Percentiles rank a stretch among this genome's conserved stretches.
Evolutionary conservation across 2,113 vertebrate genomes (phyloP).

Genomic region (Pachyramphus minor): DNA sequence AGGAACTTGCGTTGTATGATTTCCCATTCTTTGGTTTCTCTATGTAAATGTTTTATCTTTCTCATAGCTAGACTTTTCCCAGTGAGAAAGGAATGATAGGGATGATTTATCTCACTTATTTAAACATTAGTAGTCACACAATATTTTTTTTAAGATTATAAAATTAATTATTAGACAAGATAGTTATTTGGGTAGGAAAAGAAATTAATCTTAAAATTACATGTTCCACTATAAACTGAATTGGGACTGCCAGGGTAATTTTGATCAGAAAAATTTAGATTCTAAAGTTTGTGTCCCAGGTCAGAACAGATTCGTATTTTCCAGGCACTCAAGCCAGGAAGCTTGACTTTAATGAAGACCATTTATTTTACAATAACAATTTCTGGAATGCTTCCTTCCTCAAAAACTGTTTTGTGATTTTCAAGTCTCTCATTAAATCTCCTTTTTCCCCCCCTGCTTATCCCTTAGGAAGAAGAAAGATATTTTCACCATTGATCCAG

Average conservation of each 20-base stretch:
- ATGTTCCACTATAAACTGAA: background rate
- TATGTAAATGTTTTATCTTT: background rate
- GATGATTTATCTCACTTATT: background rate
- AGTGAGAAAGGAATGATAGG: background rate
- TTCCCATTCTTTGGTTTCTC: background rate
- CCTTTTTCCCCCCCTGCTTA: background rate
- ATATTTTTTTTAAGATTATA: background rate
- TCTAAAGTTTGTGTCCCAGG: background rate
- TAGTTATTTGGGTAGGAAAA: background rate
- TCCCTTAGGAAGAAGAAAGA: slow-evolving; percentile 81
- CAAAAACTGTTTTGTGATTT: background rate
- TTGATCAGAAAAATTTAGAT: background rate
- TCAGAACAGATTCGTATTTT: background rate
- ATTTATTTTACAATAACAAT: background rate
- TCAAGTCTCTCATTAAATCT: background rate
- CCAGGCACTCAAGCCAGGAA: background rate
- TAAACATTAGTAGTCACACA: background rate
- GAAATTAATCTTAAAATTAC: background rate
- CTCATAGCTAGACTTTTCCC: background rate
- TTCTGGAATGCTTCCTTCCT: background rate
- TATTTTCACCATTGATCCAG: slow-evolving; percentile 83
- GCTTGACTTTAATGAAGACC: background rate
- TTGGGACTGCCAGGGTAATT: background rate
- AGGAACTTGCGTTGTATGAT: background rate
- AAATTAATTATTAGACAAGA: background rate